Conservation (phyloP, 2,113 vertebrate genomes). For the Sorex fumeus region DNA sequence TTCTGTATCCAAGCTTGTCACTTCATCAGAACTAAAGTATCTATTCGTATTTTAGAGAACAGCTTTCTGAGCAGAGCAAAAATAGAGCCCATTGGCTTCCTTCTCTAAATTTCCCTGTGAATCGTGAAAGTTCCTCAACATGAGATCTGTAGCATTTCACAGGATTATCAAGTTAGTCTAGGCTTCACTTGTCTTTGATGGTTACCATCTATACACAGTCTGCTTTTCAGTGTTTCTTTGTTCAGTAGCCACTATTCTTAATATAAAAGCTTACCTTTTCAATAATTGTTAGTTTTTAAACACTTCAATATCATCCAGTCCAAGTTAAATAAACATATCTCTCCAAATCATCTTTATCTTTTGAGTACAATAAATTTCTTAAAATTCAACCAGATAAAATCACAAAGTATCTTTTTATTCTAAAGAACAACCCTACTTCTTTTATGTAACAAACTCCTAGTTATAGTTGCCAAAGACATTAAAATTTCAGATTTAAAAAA, state of each 20-base stretch:
- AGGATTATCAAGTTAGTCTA: conserved; percentile 62
- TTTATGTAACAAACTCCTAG: neutral
- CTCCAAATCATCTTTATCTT: conserved; percentile 38
- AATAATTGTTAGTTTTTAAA: conserved; percentile 54
- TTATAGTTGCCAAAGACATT: neutral
- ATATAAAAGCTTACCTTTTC: neutral
- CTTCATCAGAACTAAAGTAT: conserved; percentile 78
- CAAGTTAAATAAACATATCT: conserved; percentile 31
- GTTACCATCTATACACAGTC: conserved; percentile 14
- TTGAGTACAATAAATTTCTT: neutral
- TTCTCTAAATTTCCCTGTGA: conserved; percentile 42
- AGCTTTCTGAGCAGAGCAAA: conserved; percentile 62
- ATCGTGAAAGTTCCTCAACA: neutral
- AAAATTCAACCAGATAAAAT: neutral
- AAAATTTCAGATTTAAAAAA: neutral
- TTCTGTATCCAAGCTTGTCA: conserved; percentile 78
- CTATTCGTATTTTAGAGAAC: conserved; percentile 75
- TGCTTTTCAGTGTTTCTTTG: neutral
- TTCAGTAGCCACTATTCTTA: neutral
- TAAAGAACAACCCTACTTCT: neutral
- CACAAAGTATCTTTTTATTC: neutral
- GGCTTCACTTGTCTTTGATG: conserved; percentile 44
- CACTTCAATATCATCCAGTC: neutral
- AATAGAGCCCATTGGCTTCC: conserved; percentile 24
- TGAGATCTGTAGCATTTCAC: conserved; percentile 5